Evolutionary conservation across 2,113 vertebrate genomes (phyloP).

Genomic region (Prunella himalayana): DNA sequence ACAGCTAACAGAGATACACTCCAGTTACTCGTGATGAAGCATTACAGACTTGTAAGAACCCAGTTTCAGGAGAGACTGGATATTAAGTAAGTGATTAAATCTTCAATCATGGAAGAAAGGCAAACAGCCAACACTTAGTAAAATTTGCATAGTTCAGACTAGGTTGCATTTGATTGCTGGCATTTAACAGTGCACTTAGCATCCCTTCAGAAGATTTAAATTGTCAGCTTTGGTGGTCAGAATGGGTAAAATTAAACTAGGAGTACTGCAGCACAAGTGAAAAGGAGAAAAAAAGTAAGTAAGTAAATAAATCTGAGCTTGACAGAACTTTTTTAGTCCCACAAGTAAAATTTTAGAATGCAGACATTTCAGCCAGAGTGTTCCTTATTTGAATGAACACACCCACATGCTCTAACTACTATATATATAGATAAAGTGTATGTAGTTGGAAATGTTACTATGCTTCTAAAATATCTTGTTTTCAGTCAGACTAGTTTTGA

Average conservation of each 20-base stretch:
- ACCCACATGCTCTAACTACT: not conserved
- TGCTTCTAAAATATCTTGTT: not conserved
- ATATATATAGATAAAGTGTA: not conserved
- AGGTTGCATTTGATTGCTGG: not conserved
- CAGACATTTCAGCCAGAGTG: not conserved
- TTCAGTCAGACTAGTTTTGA: not conserved
- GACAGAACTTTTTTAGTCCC: not conserved
- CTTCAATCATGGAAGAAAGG: not conserved
- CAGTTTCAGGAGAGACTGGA: not conserved
- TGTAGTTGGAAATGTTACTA: not conserved
- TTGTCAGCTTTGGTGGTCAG: not conserved
- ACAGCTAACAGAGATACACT: not conserved
- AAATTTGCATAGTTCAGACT: not conserved
- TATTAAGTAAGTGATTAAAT: conserved; percentile 5
- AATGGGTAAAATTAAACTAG: not conserved
- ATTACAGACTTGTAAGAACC: not conserved
- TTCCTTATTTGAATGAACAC: not conserved
- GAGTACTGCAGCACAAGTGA: not conserved
- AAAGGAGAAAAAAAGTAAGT: not conserved
- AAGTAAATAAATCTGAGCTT: not conserved
- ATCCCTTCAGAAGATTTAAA: not conserved
- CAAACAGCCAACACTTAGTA: not conserved
- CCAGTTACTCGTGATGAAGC: not conserved
- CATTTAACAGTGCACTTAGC: not conserved
- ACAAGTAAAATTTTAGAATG: not conserved